Evolutionary conservation across 2,113 vertebrate species (phyloP).

Genomic region (Nothoprocta perdicaria): DNA sequence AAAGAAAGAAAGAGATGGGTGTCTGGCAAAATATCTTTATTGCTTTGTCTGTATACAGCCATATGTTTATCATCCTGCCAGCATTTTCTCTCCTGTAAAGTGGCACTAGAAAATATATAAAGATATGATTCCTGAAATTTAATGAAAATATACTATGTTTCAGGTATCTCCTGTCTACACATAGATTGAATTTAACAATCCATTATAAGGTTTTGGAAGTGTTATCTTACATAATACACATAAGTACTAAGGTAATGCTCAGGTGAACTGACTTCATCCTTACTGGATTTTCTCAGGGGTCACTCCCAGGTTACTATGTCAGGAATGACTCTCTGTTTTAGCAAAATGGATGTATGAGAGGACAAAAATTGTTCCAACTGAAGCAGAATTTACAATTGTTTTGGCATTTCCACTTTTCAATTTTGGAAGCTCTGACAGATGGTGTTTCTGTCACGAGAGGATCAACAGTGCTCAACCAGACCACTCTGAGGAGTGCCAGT

Average conservation of each 20-base stretch:
- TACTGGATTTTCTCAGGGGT: neutral
- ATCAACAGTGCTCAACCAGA: neutral
- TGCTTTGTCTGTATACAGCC: neutral
- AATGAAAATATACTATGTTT: neutral
- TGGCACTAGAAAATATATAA: neutral
- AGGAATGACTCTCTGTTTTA: neutral
- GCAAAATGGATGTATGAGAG: neutral
- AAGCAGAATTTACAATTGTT: neutral
- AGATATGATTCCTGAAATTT: neutral
- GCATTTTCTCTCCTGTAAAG: neutral
- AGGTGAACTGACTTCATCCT: neutral
- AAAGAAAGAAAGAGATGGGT: no score
- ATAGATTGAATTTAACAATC: neutral
- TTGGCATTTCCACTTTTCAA: neutral
- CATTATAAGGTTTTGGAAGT: neutral
- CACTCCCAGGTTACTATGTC: fast-evolving
- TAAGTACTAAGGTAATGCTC: neutral
- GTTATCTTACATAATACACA: neutral
- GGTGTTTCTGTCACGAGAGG: neutral
- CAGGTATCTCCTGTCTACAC: neutral
- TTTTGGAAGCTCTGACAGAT: neutral
- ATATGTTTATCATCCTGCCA: neutral
- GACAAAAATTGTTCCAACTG: neutral
- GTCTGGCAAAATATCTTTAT: neutral
- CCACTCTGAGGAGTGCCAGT: neutral